These are phyloP conservation scores for Rhinoptilus africanus DNA, from an alignment of 2,113 vertebrate species.

Conservation along the genomic window DNA sequence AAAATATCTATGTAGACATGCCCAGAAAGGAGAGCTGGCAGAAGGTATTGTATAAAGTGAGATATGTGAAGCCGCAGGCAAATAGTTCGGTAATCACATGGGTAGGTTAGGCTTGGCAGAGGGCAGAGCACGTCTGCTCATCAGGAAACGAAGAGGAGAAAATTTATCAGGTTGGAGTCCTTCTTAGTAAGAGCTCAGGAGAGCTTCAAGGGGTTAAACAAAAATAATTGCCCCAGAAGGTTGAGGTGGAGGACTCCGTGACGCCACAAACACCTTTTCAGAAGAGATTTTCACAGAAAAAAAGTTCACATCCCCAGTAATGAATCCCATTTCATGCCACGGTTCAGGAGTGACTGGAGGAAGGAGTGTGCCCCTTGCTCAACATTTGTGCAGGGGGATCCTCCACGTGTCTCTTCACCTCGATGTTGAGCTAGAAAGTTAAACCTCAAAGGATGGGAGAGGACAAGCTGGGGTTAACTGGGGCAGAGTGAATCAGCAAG, in stretches of 20 bases:
- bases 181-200: background rate
- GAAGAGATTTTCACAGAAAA: background rate
- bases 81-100: background rate
- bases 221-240: background rate
- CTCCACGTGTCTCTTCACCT: background rate
- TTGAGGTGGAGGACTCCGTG: background rate
- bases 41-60: background rate
- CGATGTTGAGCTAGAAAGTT: background rate
- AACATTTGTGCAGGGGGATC: background rate
- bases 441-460: background rate
- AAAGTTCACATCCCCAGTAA: background rate
- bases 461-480: background rate
- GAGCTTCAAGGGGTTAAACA: background rate
- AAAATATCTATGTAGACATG: slow-evolving; percentile 6
- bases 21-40: slow-evolving; percentile 46
- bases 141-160: background rate
- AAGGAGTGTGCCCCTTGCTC: background rate
- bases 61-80: slow-evolving; percentile 10
- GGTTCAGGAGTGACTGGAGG: background rate
- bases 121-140: background rate
- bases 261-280: background rate
- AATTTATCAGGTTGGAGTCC: background rate
- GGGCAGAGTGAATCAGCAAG: background rate
- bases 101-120: background rate
- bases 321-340: background rate